phyloP scores from a whole-genome alignment of 1,140 invertebrate species.

The Euschistus heros region DNA sequence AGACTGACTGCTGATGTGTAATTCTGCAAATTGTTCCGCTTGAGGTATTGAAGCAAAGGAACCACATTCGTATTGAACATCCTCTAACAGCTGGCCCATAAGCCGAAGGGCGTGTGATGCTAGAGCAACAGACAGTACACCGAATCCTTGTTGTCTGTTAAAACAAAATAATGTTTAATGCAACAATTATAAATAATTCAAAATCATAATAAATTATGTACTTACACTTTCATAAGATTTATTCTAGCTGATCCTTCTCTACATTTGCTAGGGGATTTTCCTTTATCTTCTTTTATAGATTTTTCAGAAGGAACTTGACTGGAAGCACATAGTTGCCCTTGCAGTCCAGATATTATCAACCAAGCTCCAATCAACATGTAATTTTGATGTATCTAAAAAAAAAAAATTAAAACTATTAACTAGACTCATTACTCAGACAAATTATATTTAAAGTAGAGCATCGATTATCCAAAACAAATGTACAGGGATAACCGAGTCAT shows the following conservation, averaged over 20 bases:
- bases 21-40: conserved; percentile 41
- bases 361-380: conserved; percentile 76
- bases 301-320: conserved; percentile 43
- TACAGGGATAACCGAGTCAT: too few relatives aligned
- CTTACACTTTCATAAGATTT: conserved; percentile 60
- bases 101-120: conserved; percentile 60
- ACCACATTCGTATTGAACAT: conserved; percentile 48
- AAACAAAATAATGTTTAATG: conserved; percentile 2
- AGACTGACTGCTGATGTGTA: conserved; percentile 47
- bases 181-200: neutral
- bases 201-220: conserved; percentile 21
- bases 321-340: conserved; percentile 50
- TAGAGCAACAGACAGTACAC: conserved; percentile 68
- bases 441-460: too few relatives aligned
- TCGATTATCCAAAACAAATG: too few relatives aligned
- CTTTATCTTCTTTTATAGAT: conserved; percentile 47
- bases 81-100: conserved; percentile 51
- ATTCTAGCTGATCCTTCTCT: conserved; percentile 44
- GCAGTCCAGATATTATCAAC: conserved; percentile 75
- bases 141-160: conserved; percentile 61
- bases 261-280: conserved; percentile 52
- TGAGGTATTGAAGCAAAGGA: conserved; percentile 6
- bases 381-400: conserved; percentile 69
- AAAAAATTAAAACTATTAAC: conserved; percentile 1
- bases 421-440: too few relatives aligned